A percentile compares a stretch with the other conserved stretches of the same genome.
phyloP scores from a whole-genome alignment of 2,797 vertebrate genomes.

The Hybognathus amarus region DNA sequence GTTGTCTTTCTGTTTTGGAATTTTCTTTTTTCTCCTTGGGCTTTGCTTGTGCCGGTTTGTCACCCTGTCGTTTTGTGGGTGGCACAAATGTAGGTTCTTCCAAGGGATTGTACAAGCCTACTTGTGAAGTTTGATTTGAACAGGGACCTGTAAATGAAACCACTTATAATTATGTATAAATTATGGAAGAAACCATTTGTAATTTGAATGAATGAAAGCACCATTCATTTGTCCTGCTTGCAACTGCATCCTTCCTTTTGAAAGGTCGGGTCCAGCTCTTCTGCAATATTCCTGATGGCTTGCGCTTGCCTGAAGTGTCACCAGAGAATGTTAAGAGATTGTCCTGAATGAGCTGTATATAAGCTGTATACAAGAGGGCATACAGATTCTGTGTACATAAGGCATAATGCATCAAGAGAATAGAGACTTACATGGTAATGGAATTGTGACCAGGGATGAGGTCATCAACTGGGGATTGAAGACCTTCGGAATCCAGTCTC shows the following conservation, averaged over 20 bases:
- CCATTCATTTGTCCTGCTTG: constrained; percentile 58
- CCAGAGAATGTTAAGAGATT: not conserved
- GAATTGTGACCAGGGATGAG: constrained; percentile 64
- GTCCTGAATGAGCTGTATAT: not conserved
- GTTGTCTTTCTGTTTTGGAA: constrained; percentile 81
- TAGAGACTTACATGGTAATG: constrained; percentile 65
- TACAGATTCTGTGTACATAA: too few relatives aligned
- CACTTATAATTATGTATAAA: not conserved
- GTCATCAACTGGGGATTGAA: constrained; percentile 74
- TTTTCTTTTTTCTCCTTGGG: constrained; percentile 83
- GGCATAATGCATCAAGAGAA: not conserved
- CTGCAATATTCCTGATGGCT: constrained; percentile 76
- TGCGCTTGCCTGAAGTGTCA: constrained; percentile 66
- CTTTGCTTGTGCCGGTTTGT: constrained; percentile 75
- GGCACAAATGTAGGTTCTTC: constrained; percentile 79
- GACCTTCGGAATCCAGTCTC: constrained; percentile 78
- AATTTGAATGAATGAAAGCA: constrained; percentile 45
- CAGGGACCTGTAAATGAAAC: constrained; percentile 45
- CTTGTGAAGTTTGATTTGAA: constrained; percentile 57
- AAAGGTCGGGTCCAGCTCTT: constrained; percentile 83
- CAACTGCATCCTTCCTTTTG: constrained; percentile 64
- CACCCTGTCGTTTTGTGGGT: constrained; percentile 79
- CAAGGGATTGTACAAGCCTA: constrained; percentile 62
- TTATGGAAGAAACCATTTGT: not conserved
- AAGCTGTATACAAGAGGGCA: not conserved